Evolutionary conservation across 2,888 invertebrate species (phyloP), one percentile per base, ranked within the genome.

Genomic region (Lordiphosa andalusiaca): DNA sequence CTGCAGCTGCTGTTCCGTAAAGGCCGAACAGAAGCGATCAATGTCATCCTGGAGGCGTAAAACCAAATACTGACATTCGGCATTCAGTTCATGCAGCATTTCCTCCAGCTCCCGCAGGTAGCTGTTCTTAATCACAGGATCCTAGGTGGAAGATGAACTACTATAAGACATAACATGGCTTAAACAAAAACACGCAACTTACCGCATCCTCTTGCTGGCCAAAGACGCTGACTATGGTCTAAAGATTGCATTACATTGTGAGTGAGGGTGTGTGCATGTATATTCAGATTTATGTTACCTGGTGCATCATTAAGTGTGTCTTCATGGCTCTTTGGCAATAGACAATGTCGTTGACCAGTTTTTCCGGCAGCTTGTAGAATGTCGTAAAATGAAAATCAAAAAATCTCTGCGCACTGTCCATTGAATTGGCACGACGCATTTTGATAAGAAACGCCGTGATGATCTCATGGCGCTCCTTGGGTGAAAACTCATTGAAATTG

Each of bases 251-350:
- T 19, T 4, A 9, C 16, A 6, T 30, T 19, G 2, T 23, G 10
- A 7, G 9, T 9, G 3, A 6, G 12, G 13, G 9, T 38, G 0
- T 10, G 19, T 6, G 23, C 6, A 6, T 6, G 4, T 25, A 5
- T 21, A 9, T 6, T 5, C 1, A 3, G 23, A 6, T 7, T 7
- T 2, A 33, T 40, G 41, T 36, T 46, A 78, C 84, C 63, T 75
- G 62, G 58, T 78, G 83, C 4, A 67, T 63, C 4, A 38, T 37
- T 0, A 78, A 40, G 42, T 70, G 54, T 1, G 47, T 53, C 38
- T 72, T 82, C 62, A 78, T 56, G 1, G 73, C 60, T 1, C 73
- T 66, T 37, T 78, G 78, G 13, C 83, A 84, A 44, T 78, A 78
- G 2, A 62, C 67, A 39, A 78, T 78, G 10, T 82, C 78, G 9